Percentiles rank a stretch among this genome's conserved stretches.
Conservation (phyloP, 2,113 vertebrate species). For the Thalassoma bifasciatum region DNA sequence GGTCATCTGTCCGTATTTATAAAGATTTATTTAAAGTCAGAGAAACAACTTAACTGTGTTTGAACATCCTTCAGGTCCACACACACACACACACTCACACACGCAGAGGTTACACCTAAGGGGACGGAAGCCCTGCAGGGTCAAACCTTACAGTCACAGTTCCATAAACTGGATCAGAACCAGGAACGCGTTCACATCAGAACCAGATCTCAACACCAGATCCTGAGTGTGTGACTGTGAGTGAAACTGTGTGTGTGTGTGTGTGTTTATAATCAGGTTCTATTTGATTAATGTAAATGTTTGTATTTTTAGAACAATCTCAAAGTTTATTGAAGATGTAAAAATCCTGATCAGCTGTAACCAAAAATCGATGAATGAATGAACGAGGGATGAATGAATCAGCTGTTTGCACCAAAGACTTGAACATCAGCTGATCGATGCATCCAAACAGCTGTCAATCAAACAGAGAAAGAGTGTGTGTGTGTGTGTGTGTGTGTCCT, state of each 20-base stretch:
- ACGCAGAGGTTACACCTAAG: neutral
- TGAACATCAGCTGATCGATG: neutral
- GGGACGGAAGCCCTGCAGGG: neutral
- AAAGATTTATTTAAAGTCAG: neutral
- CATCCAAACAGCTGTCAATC: neutral
- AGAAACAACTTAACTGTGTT: neutral
- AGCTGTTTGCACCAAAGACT: constrained; percentile 47
- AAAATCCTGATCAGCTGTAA: constrained; percentile 1
- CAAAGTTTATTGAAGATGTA: neutral
- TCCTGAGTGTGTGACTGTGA: neutral
- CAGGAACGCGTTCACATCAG: neutral
- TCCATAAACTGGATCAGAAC: neutral
- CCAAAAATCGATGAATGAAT: neutral
- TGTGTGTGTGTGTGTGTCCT: neutral
- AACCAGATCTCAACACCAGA: constrained; percentile 2
- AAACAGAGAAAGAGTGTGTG: neutral
- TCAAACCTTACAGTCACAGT: neutral
- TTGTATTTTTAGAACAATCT: neutral
- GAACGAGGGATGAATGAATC: neutral
- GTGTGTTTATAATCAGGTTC: neutral
- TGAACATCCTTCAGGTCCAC: neutral
- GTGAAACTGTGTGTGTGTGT: neutral
- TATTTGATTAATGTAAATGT: neutral
- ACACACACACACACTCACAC: neutral
- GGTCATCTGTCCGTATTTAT: too few relatives aligned